Percentiles rank a stretch among this genome's conserved stretches.
phyloP scores from a whole-genome alignment of 2,113 vertebrate genomes.

The Chaetodon auriga region DNA sequence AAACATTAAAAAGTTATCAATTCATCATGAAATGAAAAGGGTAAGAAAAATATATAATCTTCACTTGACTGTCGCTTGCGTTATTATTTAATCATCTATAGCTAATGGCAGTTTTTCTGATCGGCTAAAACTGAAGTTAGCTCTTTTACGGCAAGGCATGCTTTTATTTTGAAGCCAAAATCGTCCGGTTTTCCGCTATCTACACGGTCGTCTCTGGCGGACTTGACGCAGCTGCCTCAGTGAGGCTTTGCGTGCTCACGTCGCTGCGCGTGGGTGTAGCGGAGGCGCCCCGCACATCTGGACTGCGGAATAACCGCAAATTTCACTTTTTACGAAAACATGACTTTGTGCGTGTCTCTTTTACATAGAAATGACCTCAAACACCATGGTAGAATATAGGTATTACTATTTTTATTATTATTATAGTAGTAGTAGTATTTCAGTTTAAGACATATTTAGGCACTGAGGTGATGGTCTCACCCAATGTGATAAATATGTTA shows the following conservation, averaged over 20 bases:
- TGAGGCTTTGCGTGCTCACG: slow-evolving; percentile 71
- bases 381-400: not conserved
- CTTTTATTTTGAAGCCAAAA: slow-evolving; percentile 52
- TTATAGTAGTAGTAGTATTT: not conserved
- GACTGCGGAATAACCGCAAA: slow-evolving; percentile 65
- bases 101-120: not conserved
- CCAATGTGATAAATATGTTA: not conserved
- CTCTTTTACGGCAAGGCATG: rapidly evolving
- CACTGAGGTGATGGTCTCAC: not conserved
- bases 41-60: too few relatives aligned
- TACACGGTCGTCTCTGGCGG: not conserved
- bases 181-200: slow-evolving; percentile 16
- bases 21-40: not conserved
- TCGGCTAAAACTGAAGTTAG: not conserved
- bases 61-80: not conserved
- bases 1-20: not conserved
- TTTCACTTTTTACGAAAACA: slow-evolving; percentile 15
- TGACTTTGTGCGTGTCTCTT: not conserved
- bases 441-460: not conserved
- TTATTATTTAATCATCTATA: not conserved
- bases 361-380: not conserved
- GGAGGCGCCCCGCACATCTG: slow-evolving; percentile 79
- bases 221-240: slow-evolving; percentile 35
- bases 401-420: not conserved
- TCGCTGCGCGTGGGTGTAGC: slow-evolving; percentile 72